Evolutionary conservation across 2,113 vertebrate species (phyloP), one percentile per base, ranked within the genome.

Genomic region (Capreolus pygargus): DNA sequence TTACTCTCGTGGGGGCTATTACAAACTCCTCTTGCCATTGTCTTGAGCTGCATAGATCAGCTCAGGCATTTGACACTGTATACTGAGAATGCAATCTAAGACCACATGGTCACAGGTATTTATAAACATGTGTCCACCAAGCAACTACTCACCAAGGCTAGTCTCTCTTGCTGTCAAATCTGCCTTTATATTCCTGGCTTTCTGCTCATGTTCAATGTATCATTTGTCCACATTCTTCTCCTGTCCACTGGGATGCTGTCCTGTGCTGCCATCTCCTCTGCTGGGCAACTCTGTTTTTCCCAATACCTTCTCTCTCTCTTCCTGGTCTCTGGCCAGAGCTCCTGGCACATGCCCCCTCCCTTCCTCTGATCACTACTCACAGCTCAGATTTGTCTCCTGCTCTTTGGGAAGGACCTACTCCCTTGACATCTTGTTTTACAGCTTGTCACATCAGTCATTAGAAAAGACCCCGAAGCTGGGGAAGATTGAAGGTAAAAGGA

Each of bases 181-280:
- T 67, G 61, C n/a, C 28, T 43, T 67, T 45, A 1, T 28, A 33
- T 36, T 15, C 25, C 19, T 9, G 21, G 16, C 23, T 12, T 30
- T 16, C 11, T 0, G 5, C 39, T 60, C n/a, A 6, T 0, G 1
- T n/a, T 27, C 47, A 17, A 4, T 28, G 16, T 16, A 30, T 2
- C 3, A 0, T 28, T 43, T n/a, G 7, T 7, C 33, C 21, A 5
- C 1, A 17, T 19, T 39, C 47, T 12, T 28, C 23, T 21, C 43
- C 45, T 11, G 23, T 47, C 79, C 15, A 3, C 2, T 1, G 57
- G 43, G 16, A n/a, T 9, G 1, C 55, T 1, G 3, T n/a, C 4
- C 33, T 5, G 9, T 15, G 19, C 28, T 33, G 19, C n/a, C 43
- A 21, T 19, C 52, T 61, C 45, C 64, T 30, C 23, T 39, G 33